Conservation (phyloP, 2,113 vertebrate genomes). For the Notothenia coriiceps region DNA sequence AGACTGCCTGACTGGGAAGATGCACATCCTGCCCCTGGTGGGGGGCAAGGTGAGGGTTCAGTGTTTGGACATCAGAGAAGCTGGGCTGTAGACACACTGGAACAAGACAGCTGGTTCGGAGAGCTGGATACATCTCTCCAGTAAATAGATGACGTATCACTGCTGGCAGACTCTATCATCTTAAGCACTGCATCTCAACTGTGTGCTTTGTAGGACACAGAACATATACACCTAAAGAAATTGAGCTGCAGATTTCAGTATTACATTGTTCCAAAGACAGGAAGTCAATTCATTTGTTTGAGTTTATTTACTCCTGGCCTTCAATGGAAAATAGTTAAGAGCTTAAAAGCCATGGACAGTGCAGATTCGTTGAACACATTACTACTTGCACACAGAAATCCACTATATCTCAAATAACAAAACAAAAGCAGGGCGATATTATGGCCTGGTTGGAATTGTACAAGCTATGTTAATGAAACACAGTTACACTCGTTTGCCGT, state of each 20-base stretch:
- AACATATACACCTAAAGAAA: neutral
- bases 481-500: neutral
- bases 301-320: no score
- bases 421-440: no score
- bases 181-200: neutral
- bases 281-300: neutral
- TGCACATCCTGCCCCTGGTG: conserved; percentile 96
- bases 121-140: conserved; percentile 3
- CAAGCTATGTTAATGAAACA: no score
- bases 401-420: no score
- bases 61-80: conserved; percentile 6
- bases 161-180: neutral
- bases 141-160: neutral
- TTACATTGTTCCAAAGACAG: neutral
- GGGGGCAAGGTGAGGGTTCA: conserved; percentile 92
- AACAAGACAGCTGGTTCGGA: conserved; percentile 67
- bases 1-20: conserved; percentile 94
- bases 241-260: neutral
- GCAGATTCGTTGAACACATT: no score
- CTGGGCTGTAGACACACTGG: conserved; percentile 30
- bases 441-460: no score
- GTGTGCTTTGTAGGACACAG: neutral
- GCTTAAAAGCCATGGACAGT: no score
- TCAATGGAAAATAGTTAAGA: no score
- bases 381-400: no score